Evolutionary conservation across 1,140 invertebrate species (phyloP), one percentile per base, ranked within the genome.

Genomic region (Plectrocnemia conspersa): DNA sequence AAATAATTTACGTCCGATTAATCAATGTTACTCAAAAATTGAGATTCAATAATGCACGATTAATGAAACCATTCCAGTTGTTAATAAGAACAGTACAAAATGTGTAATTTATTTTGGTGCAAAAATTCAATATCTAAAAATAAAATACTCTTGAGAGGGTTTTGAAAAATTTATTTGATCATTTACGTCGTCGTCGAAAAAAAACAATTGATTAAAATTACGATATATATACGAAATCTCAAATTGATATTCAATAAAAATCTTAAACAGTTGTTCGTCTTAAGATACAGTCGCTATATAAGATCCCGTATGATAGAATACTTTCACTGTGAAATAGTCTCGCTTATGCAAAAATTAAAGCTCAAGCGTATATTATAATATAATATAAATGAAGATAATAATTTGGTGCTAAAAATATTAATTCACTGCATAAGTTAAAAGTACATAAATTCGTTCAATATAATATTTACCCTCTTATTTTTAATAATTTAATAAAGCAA

Each of bases 51-150:
- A 49, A 54, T 59, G 56, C 52, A 35, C 50, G 18, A 54, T 48
- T 60, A 52, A 56, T 56, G 58, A 53, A 52, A 60, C 58, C 58
- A 60, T 60, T 60, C 58, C 58, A 53, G 44, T 38, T 55, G 53
- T 60, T 60, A 60, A 60, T 60, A 44, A 60, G 53, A 60, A 60
- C 58, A 56, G 50, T 44, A 53, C 29, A 54, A 42, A 47, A 60
- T 52, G 58, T 50, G 47, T 50, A 48, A 48, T 46, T 46, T 53
- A 47, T 52, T 47, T 56, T 60, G 53, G 58, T 60, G 58, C 58
- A 60, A 53, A 55, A 22, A 23, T 6, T 15, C 13, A 3, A 3
- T 3, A 40, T 18, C 44, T 54, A 46, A 54, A 9, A 50, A 45
- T 45, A 45, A 59, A 59, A 59, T 54, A 57, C 45, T 59, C 52